phyloP scores from a whole-genome alignment of 1,140 invertebrate genomes.

The Dendrolimus kikuchii region DNA sequence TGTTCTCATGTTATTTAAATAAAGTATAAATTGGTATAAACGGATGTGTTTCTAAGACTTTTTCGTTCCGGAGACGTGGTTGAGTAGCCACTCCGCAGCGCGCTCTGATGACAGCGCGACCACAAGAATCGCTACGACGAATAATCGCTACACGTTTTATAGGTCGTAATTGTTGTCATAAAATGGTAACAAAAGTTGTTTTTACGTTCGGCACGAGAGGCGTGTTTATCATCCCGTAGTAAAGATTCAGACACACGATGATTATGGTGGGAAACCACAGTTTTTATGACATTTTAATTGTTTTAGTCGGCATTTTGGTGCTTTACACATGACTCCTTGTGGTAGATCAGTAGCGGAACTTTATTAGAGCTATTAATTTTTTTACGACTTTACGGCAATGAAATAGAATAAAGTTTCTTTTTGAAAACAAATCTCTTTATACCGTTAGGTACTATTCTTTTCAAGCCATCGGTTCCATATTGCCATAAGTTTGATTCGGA shows the following conservation, averaged over 20 bases:
- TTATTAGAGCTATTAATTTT: constrained; percentile 17
- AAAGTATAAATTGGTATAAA: constrained; percentile 6
- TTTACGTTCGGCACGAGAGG: constrained; percentile 64
- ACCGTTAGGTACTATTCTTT: neutral
- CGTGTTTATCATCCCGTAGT: constrained; percentile 61
- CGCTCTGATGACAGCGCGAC: constrained; percentile 51
- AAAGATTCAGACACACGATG: constrained; percentile 44
- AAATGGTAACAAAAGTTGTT: constrained; percentile 69
- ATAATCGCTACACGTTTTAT: constrained; percentile 68
- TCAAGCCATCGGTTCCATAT: neutral
- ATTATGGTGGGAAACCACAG: constrained; percentile 49
- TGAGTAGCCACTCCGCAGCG: constrained; percentile 32
- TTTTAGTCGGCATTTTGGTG: constrained; percentile 32
- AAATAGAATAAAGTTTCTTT: constrained; percentile 1
- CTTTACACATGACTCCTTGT: constrained; percentile 24
- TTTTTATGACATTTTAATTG: constrained; percentile 63
- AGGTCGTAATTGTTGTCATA: constrained; percentile 69
- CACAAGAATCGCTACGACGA: constrained; percentile 60
- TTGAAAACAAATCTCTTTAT: no score
- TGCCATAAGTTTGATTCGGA: neutral
- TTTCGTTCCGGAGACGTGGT: constrained; percentile 4
- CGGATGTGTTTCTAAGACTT: neutral
- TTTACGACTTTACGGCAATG: constrained; percentile 4
- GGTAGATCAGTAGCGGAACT: constrained; percentile 24
- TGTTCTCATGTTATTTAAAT: neutral